A percentile compares a stretch with the other conserved stretches of the same genome.
These are phyloP conservation scores for Apamea epomidion DNA, from an alignment of 2,888 invertebrate species.

Conservation along the genomic window DNA sequence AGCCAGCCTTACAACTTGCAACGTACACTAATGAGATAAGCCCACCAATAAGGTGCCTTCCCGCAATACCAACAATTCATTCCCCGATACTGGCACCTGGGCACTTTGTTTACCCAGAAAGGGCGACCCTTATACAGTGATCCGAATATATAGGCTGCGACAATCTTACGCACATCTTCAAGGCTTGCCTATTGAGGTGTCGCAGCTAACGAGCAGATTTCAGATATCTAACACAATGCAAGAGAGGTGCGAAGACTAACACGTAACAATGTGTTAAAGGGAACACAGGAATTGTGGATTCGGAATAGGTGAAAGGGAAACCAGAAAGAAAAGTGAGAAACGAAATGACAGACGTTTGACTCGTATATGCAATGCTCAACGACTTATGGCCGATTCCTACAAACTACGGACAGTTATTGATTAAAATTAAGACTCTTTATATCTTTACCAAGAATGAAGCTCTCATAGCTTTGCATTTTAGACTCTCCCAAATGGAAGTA, in stretches of 20 bases:
- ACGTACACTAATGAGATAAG: constrained; percentile 40
- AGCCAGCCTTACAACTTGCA: background rate
- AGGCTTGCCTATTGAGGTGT: constrained; percentile 79
- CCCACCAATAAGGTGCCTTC: constrained; percentile 17
- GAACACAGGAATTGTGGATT: constrained; percentile 4
- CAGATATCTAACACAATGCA: constrained; percentile 74
- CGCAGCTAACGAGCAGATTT: constrained; percentile 81
- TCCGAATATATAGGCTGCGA: constrained; percentile 42
- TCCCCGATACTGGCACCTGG: constrained; percentile 14
- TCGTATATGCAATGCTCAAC: no score
- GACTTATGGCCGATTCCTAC: no score
- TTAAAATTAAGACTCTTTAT: no score
- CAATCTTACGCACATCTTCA: constrained; percentile 62
- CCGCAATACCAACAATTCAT: constrained; percentile 30
- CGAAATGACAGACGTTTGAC: background rate
- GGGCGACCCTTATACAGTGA: constrained; percentile 40
- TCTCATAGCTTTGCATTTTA: no score
- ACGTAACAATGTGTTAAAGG: constrained; percentile 12
- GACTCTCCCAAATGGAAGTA: no score
- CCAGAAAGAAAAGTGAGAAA: background rate
- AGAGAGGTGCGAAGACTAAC: constrained; percentile 33
- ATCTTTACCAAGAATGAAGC: no score
- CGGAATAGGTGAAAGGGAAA: constrained; percentile 23
- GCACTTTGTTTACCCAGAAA: constrained; percentile 56
- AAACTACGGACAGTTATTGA: no score